Percentiles rank a stretch among this genome's conserved stretches.
These are phyloP conservation scores for Agrotis segetum DNA, from an alignment of 2,888 invertebrate genomes.

Conservation along the genomic window DNA sequence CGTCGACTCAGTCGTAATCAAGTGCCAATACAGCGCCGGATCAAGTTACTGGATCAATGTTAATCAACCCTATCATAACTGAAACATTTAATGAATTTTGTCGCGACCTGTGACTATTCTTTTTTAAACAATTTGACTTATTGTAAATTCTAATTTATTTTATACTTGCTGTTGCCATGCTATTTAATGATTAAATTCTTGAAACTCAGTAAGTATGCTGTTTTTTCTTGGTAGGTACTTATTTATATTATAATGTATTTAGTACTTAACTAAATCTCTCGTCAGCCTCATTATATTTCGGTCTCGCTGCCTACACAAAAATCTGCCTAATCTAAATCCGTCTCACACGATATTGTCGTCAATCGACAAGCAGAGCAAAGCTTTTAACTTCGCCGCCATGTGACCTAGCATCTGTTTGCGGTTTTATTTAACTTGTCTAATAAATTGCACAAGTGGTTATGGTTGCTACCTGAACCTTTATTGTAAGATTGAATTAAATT, in stretches of 20 bases:
- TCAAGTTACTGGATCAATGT: too few species aligned
- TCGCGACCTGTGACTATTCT: too few species aligned
- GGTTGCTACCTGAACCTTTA: not conserved
- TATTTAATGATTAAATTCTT: not conserved
- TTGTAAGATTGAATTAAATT: not conserved
- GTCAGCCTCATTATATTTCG: conserved; percentile 1
- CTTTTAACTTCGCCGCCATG: conserved; percentile 56
- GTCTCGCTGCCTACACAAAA: not conserved
- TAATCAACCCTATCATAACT: too few species aligned
- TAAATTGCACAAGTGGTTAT: conserved; percentile 10
- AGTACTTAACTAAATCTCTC: conserved; percentile 29
- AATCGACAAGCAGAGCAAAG: conserved; percentile 41
- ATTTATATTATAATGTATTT: not conserved
- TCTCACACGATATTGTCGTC: conserved; percentile 33
- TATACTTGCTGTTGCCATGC: too few species aligned
- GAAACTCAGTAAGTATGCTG: not conserved
- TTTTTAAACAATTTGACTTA: too few species aligned
- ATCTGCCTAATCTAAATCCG: conserved; percentile 19
- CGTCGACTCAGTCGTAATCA: too few species aligned
- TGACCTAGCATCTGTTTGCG: conserved; percentile 39
- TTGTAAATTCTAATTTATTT: too few species aligned
- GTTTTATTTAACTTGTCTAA: conserved; percentile 31
- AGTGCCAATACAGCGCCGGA: too few species aligned
- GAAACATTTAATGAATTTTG: too few species aligned
- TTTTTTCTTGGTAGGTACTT: not conserved